These are phyloP conservation scores for Gadus macrocephalus DNA, from an alignment of 2,113 vertebrate species.

Conservation along the genomic window DNA sequence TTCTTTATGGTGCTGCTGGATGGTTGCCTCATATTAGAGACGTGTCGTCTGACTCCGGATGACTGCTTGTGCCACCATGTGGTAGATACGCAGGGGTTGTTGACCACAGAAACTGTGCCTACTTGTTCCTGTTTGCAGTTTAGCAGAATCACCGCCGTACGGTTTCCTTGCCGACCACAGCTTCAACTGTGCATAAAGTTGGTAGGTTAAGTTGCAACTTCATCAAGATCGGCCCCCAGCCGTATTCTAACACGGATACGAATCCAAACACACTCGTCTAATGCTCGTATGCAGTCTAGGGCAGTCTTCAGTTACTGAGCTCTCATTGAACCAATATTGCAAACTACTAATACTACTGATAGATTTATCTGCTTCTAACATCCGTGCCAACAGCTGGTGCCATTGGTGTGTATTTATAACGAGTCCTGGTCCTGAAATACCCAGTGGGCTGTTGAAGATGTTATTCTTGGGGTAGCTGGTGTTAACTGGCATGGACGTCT, in stretches of 20 bases:
- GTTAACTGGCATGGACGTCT: background rate
- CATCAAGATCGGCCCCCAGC: background rate
- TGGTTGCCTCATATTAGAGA: too few species aligned
- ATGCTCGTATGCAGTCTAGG: background rate
- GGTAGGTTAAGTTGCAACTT: background rate
- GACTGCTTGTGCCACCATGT: too few species aligned
- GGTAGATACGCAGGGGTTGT: too few species aligned
- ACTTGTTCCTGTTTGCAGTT: too few species aligned
- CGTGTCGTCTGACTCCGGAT: too few species aligned
- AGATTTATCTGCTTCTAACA: conserved; percentile 20
- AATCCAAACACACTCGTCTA: background rate
- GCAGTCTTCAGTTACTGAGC: background rate
- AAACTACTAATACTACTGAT: conserved; percentile 10
- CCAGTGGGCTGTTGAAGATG: conserved; percentile 23
- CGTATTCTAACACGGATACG: background rate
- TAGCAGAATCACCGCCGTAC: too few species aligned
- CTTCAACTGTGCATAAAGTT: too few species aligned
- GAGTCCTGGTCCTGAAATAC: conserved; percentile 46
- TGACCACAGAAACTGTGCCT: too few species aligned
- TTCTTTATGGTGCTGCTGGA: too few species aligned
- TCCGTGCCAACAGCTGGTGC: conserved; percentile 38
- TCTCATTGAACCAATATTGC: background rate
- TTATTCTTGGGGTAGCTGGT: conserved; percentile 16
- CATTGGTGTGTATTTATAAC: conserved; percentile 63
- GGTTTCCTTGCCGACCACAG: too few species aligned